Evolutionary conservation across 2,888 invertebrate species (phyloP), one percentile per base, ranked within the genome.

Genomic region (Rotaria sp.): DNA sequence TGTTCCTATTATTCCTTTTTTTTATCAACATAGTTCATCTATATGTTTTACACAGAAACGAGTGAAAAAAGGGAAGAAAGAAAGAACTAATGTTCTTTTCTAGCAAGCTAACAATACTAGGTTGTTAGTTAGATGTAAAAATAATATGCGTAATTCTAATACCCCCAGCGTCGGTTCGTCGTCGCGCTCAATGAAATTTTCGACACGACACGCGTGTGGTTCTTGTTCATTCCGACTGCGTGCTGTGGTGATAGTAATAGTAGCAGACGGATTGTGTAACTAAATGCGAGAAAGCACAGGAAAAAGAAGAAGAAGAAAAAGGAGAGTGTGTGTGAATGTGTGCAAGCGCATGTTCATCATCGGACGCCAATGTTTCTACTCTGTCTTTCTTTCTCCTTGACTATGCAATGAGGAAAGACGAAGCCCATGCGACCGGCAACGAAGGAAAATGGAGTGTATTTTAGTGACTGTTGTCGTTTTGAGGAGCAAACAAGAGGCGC

Each of bases 161-260:
- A 67, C 67, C 67, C 67, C 15, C 21, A 38, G 67, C 67, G 67
- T 67, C 67, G 67, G 21, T 67, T 67, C 35, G 21, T 67, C 67
- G 67, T 67, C 67, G 35, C 67, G 67, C 67, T 67, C 67, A 67
- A 67, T 67, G 67, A 67, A 67, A 67, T 67, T 67, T 67, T 67
- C 67, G 67, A 67, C 67, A 67, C 67, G 35, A 67, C 67, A 67
- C 35, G 67, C 67, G 26, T 38, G 67, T 38, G 21, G 18, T 67
- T 67, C 30, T 35, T 38, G 21, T 35, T 67, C 67, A 21, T 38
- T 67, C 67, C 21, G 35, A 67, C 67, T 35, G 67, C 30, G 67
- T 67, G 67, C 67, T 67, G 15, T 35, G 18, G 67, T 67, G 67
- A 67, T 67, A 15, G 15, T 35, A 35, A 67, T 35, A 67, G 30